Evolutionary conservation across 1,140 invertebrate species (phyloP).

Genomic region (Stenopsyche tienmushanensis): DNA sequence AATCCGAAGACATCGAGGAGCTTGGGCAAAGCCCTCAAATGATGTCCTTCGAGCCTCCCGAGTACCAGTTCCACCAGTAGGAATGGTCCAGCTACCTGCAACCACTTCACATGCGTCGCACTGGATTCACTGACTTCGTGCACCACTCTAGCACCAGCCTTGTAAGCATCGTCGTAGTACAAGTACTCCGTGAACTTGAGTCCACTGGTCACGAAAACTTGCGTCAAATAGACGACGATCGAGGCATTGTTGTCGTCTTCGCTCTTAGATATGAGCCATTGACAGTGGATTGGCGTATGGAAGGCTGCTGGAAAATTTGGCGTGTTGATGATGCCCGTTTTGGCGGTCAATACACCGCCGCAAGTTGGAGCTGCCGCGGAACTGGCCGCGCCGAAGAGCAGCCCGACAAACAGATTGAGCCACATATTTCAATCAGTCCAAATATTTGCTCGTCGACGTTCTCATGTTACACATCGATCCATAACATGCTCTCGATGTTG

Average conservation of each 20-base stretch:
- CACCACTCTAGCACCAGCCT: conserved; percentile 61
- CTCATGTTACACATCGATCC: too few species aligned
- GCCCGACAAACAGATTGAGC: not conserved
- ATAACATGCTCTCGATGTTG: not conserved
- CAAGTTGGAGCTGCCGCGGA: conserved; percentile 50
- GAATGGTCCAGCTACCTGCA: conserved; percentile 71
- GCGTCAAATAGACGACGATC: conserved; percentile 84
- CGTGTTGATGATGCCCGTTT: conserved; percentile 72
- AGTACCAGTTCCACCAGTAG: conserved; percentile 77
- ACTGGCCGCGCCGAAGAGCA: not conserved
- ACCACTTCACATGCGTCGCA: conserved; percentile 66
- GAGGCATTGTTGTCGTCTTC: conserved; percentile 58
- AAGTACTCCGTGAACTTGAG: conserved; percentile 81
- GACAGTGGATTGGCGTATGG: conserved; percentile 76
- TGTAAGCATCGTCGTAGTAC: conserved; percentile 71
- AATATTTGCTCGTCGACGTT: too few species aligned
- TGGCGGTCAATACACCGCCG: conserved; percentile 62
- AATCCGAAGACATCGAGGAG: conserved; percentile 86
- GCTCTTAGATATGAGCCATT: conserved; percentile 82
- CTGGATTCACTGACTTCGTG: conserved; percentile 70
- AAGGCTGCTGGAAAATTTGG: conserved; percentile 81
- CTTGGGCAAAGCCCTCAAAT: conserved; percentile 76
- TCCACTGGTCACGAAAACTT: conserved; percentile 80
- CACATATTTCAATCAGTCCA: conserved; percentile 3
- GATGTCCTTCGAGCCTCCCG: conserved; percentile 74